phyloP scores from a whole-genome alignment of 2,113 vertebrate species.

The Atrichornis clamosus region DNA sequence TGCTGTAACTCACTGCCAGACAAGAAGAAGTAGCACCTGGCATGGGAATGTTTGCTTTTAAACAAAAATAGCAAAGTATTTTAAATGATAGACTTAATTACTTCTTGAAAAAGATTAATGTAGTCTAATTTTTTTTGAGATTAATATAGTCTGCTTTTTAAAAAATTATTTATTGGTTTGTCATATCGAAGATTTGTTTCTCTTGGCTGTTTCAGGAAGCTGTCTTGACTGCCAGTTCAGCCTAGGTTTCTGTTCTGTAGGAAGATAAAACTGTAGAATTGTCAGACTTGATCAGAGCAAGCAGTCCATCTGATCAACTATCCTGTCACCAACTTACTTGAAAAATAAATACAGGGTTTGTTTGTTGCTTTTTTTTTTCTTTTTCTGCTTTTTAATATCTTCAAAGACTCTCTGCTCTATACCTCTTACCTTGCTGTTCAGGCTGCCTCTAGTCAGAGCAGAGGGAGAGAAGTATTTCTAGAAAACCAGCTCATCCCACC shows the following conservation, averaged over 20 bases:
- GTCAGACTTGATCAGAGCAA: not conserved
- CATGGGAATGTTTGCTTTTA: not conserved
- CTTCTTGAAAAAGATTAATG: not conserved
- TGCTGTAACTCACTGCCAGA: not conserved
- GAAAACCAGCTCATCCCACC: not conserved
- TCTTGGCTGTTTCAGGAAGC: not conserved
- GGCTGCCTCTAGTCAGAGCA: not conserved
- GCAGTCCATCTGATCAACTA: not conserved
- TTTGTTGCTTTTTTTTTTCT: not conserved
- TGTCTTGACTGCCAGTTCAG: not conserved
- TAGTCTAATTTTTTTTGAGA: not conserved
- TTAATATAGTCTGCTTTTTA: not conserved
- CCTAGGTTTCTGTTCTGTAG: not conserved
- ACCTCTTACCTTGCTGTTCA: not conserved
- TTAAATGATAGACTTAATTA: not conserved
- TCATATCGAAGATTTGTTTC: not conserved
- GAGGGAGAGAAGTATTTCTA: not conserved
- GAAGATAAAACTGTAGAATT: conserved; percentile 1
- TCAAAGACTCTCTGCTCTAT: not conserved
- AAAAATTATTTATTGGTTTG: not conserved
- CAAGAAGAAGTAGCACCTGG: not conserved
- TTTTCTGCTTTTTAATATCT: not conserved
- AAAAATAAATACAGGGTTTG: not conserved
- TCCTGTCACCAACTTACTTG: not conserved
- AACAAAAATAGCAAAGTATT: not conserved